Evolutionary conservation across 2,113 vertebrate species (phyloP), one percentile per base, ranked within the genome.

Genomic region (Cavia aperea): DNA sequence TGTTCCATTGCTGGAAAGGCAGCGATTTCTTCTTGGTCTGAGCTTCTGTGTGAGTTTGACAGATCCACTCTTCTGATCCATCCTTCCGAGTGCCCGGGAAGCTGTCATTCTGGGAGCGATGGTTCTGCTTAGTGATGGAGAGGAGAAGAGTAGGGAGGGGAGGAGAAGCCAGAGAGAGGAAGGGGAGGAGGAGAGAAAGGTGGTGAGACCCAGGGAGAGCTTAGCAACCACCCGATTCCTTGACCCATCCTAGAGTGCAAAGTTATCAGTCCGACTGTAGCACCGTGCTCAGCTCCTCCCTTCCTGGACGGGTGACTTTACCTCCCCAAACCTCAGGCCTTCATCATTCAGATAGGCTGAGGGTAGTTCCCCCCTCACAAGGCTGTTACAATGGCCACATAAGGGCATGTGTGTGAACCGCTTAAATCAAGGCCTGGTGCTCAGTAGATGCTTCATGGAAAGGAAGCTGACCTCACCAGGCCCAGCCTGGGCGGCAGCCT

Each of bases 201-300:
- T 14, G 15, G 24, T 8, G 68, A 19, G 68, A n/a, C 16, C 39
- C 15, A 51, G 49, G 78, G 62, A 39, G 46, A 43, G 43, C 7
- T 81, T 54, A 12, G 33, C 56, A 1, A 31, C 62, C 24, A 4
- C 51, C 62, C 8, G 33, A 63, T 23, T 24, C n/a, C 4, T 1
- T 0, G 0, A 21, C 10, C 11, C 73, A 8, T 11, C 29, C 24
- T 31, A 5, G 21, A 23, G 39, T 43, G n/a, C 63, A 33, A 36
- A 86, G 63, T 23, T 49, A 3, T 7, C 7, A 63, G 79, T 33
- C 10, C n/a, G 82, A 66, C 4, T 43, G 21, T 58, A 12, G 56
- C 70, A 91, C 6, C 4, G 70, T 72, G 84, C 43, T 77, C 78
- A 68, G 62, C 26, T 39, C 56, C 26, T 39, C 7, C 49, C 92